These are phyloP conservation scores for Sebastes reedi DNA, from an alignment of 2,797 vertebrate species.

Conservation along the genomic window DNA sequence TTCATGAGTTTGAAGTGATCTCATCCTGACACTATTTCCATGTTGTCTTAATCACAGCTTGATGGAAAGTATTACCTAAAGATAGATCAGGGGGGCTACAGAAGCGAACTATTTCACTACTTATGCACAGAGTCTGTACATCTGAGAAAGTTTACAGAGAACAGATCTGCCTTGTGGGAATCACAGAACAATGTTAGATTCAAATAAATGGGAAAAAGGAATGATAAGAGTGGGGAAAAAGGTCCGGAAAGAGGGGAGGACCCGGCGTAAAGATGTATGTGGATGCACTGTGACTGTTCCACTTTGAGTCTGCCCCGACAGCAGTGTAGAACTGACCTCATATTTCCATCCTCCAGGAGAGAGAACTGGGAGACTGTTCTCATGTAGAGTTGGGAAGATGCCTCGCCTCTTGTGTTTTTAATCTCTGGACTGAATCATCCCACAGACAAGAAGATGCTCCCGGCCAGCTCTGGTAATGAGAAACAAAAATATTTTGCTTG, in stretches of 20 bases:
- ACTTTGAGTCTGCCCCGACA: slow-evolving; percentile 29
- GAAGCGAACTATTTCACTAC: background rate
- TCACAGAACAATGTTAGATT: background rate
- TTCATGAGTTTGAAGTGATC: background rate
- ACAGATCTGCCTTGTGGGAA: slow-evolving; percentile 55
- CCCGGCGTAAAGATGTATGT: slow-evolving; percentile 30
- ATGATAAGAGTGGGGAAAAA: slow-evolving; percentile 37
- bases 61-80: background rate
- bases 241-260: slow-evolving; percentile 60
- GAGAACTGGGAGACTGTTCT: slow-evolving; percentile 22
- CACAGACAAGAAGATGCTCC: slow-evolving; percentile 29
- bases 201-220: slow-evolving; percentile 33
- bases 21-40: background rate
- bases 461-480: slow-evolving; percentile 54
- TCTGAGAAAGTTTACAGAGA: slow-evolving; percentile 3
- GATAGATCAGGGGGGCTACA: too few relatives aligned
- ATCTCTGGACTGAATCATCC: slow-evolving; percentile 36
- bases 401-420: slow-evolving; percentile 28
- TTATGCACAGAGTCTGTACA: background rate
- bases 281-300: slow-evolving; percentile 32
- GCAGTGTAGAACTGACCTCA: slow-evolving; percentile 17
- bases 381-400: slow-evolving; percentile 28
- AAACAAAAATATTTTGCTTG: slow-evolving; percentile 40
- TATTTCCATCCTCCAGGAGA: slow-evolving; percentile 36
- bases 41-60: slow-evolving; percentile 4